These are phyloP conservation scores for Malthinus flaveolus DNA, from an alignment of 2,888 invertebrate species.

Conservation along the genomic window DNA sequence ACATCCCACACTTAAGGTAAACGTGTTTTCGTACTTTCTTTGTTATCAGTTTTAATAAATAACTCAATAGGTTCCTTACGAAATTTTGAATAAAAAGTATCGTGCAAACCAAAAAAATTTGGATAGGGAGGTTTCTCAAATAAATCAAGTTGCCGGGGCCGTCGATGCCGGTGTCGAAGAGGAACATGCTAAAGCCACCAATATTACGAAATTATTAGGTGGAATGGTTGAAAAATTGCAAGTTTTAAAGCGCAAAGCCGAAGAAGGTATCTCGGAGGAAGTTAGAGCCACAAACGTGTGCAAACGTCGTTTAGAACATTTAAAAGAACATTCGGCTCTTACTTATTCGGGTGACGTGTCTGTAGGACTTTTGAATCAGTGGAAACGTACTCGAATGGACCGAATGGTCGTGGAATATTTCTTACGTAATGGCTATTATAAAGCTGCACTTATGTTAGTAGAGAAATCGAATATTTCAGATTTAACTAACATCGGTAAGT, in stretches of 20 bases:
- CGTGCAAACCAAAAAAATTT: conserved; percentile 92
- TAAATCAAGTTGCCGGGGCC: conserved; percentile 77
- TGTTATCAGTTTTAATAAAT: neutral
- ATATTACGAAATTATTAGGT: conserved; percentile 79
- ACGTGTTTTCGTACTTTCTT: conserved; percentile 3
- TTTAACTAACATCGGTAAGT: conserved; percentile 85
- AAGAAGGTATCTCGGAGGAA: conserved; percentile 92
- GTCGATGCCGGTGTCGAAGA: conserved; percentile 75
- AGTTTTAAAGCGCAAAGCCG: conserved; percentile 90
- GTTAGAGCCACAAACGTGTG: conserved; percentile 87
- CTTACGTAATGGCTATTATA: conserved; percentile 92
- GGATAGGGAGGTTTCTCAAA: conserved; percentile 90
- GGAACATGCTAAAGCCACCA: conserved; percentile 63
- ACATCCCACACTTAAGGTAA: conserved; percentile 92
- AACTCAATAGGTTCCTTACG: conserved; percentile 84
- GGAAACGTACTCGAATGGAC: conserved; percentile 87
- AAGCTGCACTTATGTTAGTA: conserved; percentile 87
- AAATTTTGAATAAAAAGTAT: conserved; percentile 96
- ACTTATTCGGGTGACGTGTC: conserved; percentile 50
- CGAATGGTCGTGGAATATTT: conserved; percentile 97
- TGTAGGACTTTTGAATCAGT: conserved; percentile 69
- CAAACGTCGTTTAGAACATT: conserved; percentile 89
- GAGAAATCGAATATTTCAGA: conserved; percentile 79
- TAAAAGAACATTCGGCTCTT: conserved; percentile 73
- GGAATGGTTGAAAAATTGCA: conserved; percentile 88